Base-by-base conservation (phyloP, 2,888 invertebrate genomes). In the Malachius bipustulatus region DNA sequence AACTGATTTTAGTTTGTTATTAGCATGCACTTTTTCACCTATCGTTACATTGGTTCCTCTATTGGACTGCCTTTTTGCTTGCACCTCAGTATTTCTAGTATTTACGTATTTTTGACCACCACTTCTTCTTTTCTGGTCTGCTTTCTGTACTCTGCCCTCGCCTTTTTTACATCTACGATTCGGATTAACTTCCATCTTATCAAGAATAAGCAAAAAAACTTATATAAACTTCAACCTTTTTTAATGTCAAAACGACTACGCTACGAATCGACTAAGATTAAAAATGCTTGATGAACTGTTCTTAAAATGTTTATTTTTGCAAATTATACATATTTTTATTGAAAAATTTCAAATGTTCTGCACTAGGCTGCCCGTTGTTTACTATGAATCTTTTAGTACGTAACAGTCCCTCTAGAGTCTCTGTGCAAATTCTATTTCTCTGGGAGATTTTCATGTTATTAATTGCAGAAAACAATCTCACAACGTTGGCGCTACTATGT, bases 401-500 rank as follows among this genome's bases (percentile, higher is more conserved):
- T 15, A 31, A 34, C 11, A 34, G 28, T 34, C 34, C 34, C 34
- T 34, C 34, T 34, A 34, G 34, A 31, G 34, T 34, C 27, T 31
- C 34, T 28, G 30, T 34, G 34, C 34, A 34, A 34, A 34, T 34
- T 34, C 30, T 30, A 31, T 34, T 34, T 34, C 34, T 34, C 34
- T 34, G 34, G 34, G 10, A 34, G 34, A 27, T 34, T 34, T 34
- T 34, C 34, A 27, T 34, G 15, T 34, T 34, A 34, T 34, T 34
- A 34, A 34, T 34, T 34, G 34, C 34, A 34, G 34, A 24, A 28
- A 26, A 38, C 35, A 38, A 19, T 29, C 30, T 16, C 31, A 35
- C 38, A 26, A 38, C 38, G 30, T 35, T 38, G 19, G 38, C 35
- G 35, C 35, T 38, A 30, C 38, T 38, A 30, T 38, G 34, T 16